Percentiles rank a stretch among this genome's conserved stretches.
Evolutionary conservation across 1,140 invertebrate genomes (phyloP).

Genomic region (Potamilus streckersoni): DNA sequence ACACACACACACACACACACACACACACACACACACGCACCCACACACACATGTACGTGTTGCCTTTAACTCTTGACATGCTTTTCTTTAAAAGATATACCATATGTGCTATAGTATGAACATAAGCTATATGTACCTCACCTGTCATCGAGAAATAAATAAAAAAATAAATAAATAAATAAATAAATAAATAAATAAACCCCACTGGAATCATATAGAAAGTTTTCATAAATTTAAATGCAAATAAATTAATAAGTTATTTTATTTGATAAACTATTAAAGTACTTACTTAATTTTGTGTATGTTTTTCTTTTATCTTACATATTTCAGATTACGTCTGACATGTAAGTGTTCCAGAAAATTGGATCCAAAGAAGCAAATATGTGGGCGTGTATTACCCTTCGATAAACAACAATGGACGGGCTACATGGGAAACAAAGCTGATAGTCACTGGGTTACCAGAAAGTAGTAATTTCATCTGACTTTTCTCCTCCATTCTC

Average conservation of each 20-base stretch:
- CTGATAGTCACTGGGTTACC: slow-evolving; percentile 61
- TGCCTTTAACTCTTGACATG: no score
- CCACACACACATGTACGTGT: no score
- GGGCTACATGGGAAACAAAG: slow-evolving; percentile 67
- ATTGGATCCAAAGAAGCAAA: slow-evolving; percentile 28
- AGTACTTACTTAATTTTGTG: background rate
- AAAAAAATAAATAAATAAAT: background rate
- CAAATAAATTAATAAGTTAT: background rate
- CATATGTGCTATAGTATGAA: background rate
- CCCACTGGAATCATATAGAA: background rate
- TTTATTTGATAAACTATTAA: background rate
- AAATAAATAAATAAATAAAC: background rate
- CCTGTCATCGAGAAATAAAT: background rate
- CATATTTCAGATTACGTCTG: slow-evolving; percentile 57
- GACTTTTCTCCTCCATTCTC: background rate
- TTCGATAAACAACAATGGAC: slow-evolving; percentile 68
- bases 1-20: background rate
- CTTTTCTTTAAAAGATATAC: no score
- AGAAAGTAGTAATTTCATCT: slow-evolving; percentile 6
- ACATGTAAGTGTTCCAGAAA: slow-evolving; percentile 58
- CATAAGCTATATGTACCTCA: background rate
- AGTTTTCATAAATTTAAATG: background rate
- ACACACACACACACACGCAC: background rate
- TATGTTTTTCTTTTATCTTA: background rate
- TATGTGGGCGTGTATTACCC: slow-evolving; percentile 64